Percentiles rank a stretch among this genome's conserved stretches.
Conservation (phyloP, 2,797 vertebrate genomes). For the Ctenosaura bakeri region DNA sequence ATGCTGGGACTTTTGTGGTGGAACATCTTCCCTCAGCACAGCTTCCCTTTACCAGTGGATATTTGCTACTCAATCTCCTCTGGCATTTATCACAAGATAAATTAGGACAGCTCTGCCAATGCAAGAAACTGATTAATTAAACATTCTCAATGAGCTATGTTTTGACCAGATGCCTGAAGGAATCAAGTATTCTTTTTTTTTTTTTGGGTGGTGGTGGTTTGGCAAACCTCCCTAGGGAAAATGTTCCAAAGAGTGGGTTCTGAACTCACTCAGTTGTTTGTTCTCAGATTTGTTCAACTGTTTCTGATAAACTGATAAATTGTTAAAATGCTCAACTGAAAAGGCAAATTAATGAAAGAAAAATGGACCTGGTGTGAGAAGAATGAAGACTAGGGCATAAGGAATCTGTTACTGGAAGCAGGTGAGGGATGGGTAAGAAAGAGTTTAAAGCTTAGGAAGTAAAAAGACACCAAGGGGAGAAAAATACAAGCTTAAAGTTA, state of each 20-base stretch:
- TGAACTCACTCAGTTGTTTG: not conserved
- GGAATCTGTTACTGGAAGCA: too few species aligned
- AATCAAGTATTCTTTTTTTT: not conserved
- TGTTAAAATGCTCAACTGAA: not conserved
- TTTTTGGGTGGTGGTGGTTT: too few species aligned
- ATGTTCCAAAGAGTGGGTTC: not conserved
- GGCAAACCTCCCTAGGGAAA: not conserved
- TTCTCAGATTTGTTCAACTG: not conserved
- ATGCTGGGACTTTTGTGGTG: too few species aligned
- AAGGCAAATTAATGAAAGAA: not conserved
- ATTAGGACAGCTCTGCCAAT: not conserved
- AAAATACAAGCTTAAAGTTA: conserved; percentile 21
- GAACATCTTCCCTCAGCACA: too few species aligned
- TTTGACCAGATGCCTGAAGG: not conserved
- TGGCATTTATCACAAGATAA: too few species aligned
- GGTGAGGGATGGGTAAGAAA: not conserved
- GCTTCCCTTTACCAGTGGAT: too few species aligned
- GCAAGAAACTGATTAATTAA: not conserved
- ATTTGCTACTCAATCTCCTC: too few species aligned
- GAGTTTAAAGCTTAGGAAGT: conserved; percentile 35
- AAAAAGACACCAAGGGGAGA: conserved; percentile 37
- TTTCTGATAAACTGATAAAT: too few species aligned
- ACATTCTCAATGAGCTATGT: not conserved
- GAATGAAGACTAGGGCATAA: not conserved
- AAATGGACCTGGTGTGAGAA: not conserved